Conservation (phyloP, 1,140 invertebrate species). For the Caenorhabditis remanei region DNA sequence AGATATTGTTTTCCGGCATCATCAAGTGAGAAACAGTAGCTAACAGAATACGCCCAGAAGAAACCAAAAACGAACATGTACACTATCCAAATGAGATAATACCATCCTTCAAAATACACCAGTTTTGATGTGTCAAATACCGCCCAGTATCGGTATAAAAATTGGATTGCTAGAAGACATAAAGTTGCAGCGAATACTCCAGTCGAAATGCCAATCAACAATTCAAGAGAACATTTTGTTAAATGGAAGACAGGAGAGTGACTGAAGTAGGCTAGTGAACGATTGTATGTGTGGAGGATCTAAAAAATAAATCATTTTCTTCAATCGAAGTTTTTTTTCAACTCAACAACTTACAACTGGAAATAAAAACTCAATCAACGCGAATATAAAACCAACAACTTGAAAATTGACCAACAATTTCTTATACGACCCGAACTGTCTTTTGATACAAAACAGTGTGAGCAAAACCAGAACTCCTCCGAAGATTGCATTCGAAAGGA, state of each 20-base stretch:
- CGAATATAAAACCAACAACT: background rate
- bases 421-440: slow-evolving; percentile 12
- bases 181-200: background rate
- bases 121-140: background rate
- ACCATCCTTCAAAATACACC: background rate
- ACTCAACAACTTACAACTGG: background rate
- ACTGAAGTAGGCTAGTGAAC: background rate
- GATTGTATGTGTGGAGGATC: background rate
- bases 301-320: background rate
- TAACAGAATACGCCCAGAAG: background rate
- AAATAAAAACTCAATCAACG: background rate
- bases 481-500: slow-evolving; percentile 6
- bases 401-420: slow-evolving; percentile 16
- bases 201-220: background rate
- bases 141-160: slow-evolving; percentile 10
- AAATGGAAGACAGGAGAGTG: background rate
- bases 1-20: background rate
- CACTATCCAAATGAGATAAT: background rate
- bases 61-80: background rate
- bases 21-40: background rate
- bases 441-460: background rate
- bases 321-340: too few relatives aligned
- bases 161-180: background rate
- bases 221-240: background rate
- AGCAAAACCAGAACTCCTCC: background rate